Percentiles rank a stretch among this genome's conserved stretches.
Conservation (phyloP, 2,888 invertebrate genomes). For the Flexamia atlantica region DNA sequence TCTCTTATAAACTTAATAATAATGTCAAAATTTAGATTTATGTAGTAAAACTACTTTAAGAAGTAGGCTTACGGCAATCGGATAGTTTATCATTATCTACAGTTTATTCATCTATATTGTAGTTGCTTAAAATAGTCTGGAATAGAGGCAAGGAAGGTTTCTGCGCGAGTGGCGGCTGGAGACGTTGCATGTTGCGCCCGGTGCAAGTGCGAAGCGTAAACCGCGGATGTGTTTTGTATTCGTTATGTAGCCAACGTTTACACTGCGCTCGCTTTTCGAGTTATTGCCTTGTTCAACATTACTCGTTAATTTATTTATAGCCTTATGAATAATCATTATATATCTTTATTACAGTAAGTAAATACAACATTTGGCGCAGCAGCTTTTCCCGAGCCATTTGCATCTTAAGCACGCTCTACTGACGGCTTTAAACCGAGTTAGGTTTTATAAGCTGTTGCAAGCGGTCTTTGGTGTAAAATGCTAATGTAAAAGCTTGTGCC, state of each 20-base stretch:
- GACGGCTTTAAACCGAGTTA: not conserved
- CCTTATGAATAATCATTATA: slow-evolving; percentile 54
- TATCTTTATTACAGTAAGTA: slow-evolving; percentile 46
- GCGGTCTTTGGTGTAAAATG: slow-evolving; percentile 31
- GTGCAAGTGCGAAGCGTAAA: not conserved
- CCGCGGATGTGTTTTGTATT: not conserved
- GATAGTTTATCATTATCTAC: too few relatives aligned
- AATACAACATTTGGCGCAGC: slow-evolving; percentile 30
- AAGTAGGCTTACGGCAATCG: too few relatives aligned
- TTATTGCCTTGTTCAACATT: slow-evolving; percentile 48
- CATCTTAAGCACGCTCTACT: slow-evolving; percentile 8
- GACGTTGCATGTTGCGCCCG: not conserved
- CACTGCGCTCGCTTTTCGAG: not conserved
- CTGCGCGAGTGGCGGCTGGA: too few relatives aligned
- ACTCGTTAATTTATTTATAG: slow-evolving; percentile 37
- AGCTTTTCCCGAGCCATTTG: slow-evolving; percentile 13
- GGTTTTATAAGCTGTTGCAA: slow-evolving; percentile 27
- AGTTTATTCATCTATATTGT: too few relatives aligned
- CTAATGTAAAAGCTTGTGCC: slow-evolving; percentile 16
- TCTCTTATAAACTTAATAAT: too few relatives aligned
- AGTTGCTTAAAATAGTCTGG: too few relatives aligned
- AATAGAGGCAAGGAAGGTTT: too few relatives aligned
- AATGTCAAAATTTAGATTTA: too few relatives aligned
- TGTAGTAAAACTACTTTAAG: too few relatives aligned
- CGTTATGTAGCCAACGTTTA: not conserved